Percentiles rank a stretch among this genome's conserved stretches.
Conservation (phyloP, 1,140 invertebrate genomes). For the Zelostemma sp. region DNA sequence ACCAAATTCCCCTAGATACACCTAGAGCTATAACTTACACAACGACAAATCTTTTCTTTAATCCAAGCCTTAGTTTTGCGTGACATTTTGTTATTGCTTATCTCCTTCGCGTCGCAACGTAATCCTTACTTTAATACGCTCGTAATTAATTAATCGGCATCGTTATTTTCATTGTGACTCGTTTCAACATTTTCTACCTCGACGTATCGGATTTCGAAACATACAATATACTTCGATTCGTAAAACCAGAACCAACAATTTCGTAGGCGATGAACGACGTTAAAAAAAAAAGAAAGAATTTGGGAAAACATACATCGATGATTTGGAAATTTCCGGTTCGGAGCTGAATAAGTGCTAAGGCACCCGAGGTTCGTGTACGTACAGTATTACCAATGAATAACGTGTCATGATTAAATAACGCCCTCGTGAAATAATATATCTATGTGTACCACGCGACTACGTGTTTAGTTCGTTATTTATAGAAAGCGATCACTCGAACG, state of each 20-base stretch:
- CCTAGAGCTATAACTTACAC: conserved; percentile 2
- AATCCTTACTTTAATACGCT: conserved; percentile 7
- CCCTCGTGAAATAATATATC: conserved; percentile 47
- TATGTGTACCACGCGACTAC: conserved; percentile 31
- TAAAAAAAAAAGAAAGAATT: conserved; percentile 4
- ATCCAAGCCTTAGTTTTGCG: neutral
- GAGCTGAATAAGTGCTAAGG: conserved; percentile 60
- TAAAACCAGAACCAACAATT: too few species aligned
- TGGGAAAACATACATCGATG: conserved; percentile 1
- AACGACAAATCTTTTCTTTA: conserved; percentile 5
- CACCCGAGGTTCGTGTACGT: conserved; percentile 59
- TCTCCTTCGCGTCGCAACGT: conserved; percentile 4
- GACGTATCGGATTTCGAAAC: conserved; percentile 4
- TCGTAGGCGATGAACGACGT: neutral
- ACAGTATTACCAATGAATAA: conserved; percentile 50
- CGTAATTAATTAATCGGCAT: neutral
- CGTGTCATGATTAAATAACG: conserved; percentile 35
- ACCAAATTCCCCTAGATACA: neutral
- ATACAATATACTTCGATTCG: neutral
- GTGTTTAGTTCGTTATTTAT: conserved; percentile 29
- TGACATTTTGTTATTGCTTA: conserved; percentile 4
- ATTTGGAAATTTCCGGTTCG: conserved; percentile 13
- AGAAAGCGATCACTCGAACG: conserved; percentile 32
- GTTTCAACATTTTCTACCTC: conserved; percentile 1
- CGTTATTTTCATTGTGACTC: neutral